Evolutionary conservation across 2,113 vertebrate genomes (phyloP), one percentile per base, ranked within the genome.

Genomic region (Centropus unirufus): DNA sequence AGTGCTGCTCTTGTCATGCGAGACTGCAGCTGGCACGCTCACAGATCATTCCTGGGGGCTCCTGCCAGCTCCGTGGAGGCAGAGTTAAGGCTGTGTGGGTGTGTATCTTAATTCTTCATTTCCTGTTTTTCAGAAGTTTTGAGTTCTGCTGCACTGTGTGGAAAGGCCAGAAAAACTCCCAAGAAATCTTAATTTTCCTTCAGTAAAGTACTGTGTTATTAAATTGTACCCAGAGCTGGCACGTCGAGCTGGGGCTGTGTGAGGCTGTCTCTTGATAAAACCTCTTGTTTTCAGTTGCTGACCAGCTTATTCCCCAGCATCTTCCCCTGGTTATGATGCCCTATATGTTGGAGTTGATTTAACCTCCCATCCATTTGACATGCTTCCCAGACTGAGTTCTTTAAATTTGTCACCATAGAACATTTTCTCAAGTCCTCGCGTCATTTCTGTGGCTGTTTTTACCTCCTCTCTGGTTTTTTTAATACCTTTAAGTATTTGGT

Each of bases 121-220:
- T 97, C 96, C 96, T 97, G 96, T 97, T 97, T 97, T 97, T 92
- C 89, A 93, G 68, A 94, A 96, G 86, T 94, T 96, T 90, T 57
- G 89, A 89, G 72, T 92, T 96, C 68, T 78, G 32, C 92, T 96
- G 54, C 34, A 61, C 64, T 68, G 80, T 91, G 93, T 55, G 73
- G 57, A 73, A 92, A 89, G 39, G 52, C 15, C 62, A 73, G 4
- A 27, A 11, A 42, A 66, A 30, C 2, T 11, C 46, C 51, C 46
- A 70, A 95, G 47, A 96, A 87, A 61, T 85, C 66, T 87, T 61
- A 91, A 64, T 90, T 94, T 54, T 89, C 44, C 69, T 90, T 91
- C 47, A 85, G 74, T n/a, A 67, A 34, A 90, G 66, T 61, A 63
- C 46, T 2, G 0, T 73, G 40, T 92, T 95, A 94, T 22, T 90